A percentile compares a stretch with the other conserved stretches of the same genome.
Evolutionary conservation across 2,888 invertebrate species (phyloP).

Genomic region (Polylopha cassiicola): DNA sequence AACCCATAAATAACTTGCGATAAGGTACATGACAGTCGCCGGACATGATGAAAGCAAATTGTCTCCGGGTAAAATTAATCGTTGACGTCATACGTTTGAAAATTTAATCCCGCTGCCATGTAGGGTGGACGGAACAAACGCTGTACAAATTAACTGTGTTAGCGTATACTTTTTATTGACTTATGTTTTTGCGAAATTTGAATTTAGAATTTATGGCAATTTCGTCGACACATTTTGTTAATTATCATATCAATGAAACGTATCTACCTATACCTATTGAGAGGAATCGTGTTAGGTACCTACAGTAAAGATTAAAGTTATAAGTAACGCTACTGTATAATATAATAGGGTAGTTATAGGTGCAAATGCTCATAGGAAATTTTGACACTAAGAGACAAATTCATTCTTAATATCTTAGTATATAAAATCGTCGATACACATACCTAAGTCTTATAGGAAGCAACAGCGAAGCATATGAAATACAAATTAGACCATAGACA

Average conservation of each 20-base stretch:
- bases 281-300: too few species aligned
- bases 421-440: too few species aligned
- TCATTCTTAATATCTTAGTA: too few species aligned
- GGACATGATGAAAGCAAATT: slow-evolving; percentile 51
- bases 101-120: slow-evolving; percentile 66
- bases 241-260: slow-evolving; percentile 1
- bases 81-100: slow-evolving; percentile 53
- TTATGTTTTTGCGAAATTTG: slow-evolving; percentile 46
- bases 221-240: not conserved
- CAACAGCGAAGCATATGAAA: too few species aligned
- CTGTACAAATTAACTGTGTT: slow-evolving; percentile 54
- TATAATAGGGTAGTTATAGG: too few species aligned
- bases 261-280: too few species aligned
- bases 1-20: slow-evolving; percentile 37
- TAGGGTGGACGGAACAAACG: slow-evolving; percentile 33
- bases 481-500: too few species aligned
- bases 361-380: too few species aligned
- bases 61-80: slow-evolving; percentile 58
- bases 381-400: too few species aligned
- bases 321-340: too few species aligned
- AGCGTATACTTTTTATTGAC: slow-evolving; percentile 44
- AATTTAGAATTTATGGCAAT: slow-evolving; percentile 10
- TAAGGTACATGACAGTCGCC: slow-evolving; percentile 46
- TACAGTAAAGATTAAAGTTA: too few species aligned
- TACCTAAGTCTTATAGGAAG: too few species aligned